Evolutionary conservation across 2,888 invertebrate genomes (phyloP).

Genomic region (Coleophora flavipennella): DNA sequence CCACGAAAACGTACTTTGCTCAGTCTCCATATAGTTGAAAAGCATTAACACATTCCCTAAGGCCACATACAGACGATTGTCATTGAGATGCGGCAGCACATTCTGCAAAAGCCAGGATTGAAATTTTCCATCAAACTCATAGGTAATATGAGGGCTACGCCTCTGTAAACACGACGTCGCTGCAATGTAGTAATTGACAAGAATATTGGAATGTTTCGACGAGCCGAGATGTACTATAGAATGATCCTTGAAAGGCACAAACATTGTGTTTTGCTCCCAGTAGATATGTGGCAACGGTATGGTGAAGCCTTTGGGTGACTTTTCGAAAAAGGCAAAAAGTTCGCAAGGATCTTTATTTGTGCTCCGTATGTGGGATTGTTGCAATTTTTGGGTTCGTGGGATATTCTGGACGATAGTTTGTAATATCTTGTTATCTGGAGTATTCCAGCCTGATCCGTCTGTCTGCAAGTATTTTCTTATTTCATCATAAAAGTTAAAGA

Average conservation of each 20-base stretch:
- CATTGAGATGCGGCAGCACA: slow-evolving; percentile 68
- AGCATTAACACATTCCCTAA: slow-evolving; percentile 54
- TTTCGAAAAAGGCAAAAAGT: slow-evolving; percentile 40
- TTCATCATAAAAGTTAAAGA: slow-evolving; percentile 70
- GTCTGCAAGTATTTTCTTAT: slow-evolving; percentile 71
- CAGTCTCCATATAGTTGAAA: no score
- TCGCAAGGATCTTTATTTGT: slow-evolving; percentile 31
- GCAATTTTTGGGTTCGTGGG: slow-evolving; percentile 17
- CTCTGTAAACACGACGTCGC: slow-evolving; percentile 64
- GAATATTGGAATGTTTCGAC: slow-evolving; percentile 36
- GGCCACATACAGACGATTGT: slow-evolving; percentile 74
- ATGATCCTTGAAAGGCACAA: slow-evolving; percentile 70
- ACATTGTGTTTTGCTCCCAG: slow-evolving; percentile 69
- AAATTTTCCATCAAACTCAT: slow-evolving; percentile 64
- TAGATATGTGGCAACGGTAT: slow-evolving; percentile 75
- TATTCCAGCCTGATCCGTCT: slow-evolving; percentile 73
- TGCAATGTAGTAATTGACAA: slow-evolving; percentile 72
- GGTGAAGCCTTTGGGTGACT: slow-evolving; percentile 26
- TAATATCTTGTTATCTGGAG: slow-evolving; percentile 28
- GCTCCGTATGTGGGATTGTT: slow-evolving; percentile 17
- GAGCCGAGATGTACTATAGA: slow-evolving; percentile 33
- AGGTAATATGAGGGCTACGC: slow-evolving; percentile 36
- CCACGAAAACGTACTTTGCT: no score
- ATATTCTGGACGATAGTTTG: slow-evolving; percentile 33
- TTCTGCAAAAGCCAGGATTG: slow-evolving; percentile 67